Evolutionary conservation across 2,888 invertebrate genomes (phyloP).

Genomic region (Drosophila maculinotata): DNA sequence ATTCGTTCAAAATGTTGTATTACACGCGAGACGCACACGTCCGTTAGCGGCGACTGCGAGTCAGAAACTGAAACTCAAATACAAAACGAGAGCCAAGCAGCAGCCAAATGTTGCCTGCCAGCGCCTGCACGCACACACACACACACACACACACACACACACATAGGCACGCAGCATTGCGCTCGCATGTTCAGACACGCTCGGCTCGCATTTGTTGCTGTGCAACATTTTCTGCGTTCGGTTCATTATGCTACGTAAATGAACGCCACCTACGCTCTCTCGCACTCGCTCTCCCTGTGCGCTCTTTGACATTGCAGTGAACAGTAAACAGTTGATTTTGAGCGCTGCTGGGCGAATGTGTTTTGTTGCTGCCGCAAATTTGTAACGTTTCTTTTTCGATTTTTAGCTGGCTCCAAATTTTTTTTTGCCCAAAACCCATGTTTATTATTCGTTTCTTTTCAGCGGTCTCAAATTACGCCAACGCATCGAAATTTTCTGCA

Average conservation of each 20-base stretch:
- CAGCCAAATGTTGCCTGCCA: slow-evolving; percentile 37
- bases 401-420: slow-evolving; percentile 1
- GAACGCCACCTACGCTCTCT: slow-evolving; percentile 52
- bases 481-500: background rate
- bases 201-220: slow-evolving; percentile 32
- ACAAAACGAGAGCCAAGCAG: slow-evolving; percentile 46
- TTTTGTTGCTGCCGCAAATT: slow-evolving; percentile 35
- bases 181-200: slow-evolving; percentile 50
- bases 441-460: slow-evolving; percentile 3
- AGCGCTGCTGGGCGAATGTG: slow-evolving; percentile 38
- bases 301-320: slow-evolving; percentile 25
- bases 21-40: slow-evolving; percentile 68
- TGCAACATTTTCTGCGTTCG: slow-evolving; percentile 43
- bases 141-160: slow-evolving; percentile 6
- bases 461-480: slow-evolving; percentile 37
- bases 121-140: slow-evolving; percentile 25
- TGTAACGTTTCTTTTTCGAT: slow-evolving; percentile 22
- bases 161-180: background rate
- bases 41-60: slow-evolving; percentile 68
- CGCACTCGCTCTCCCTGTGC: slow-evolving; percentile 6
- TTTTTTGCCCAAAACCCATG: background rate
- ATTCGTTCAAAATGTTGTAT: slow-evolving; percentile 37
- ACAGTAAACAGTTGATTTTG: slow-evolving; percentile 46
- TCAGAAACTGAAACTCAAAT: slow-evolving; percentile 71
- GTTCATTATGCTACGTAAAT: slow-evolving; percentile 50